Percentiles rank a stretch among this genome's conserved stretches.
Evolutionary conservation across 2,797 vertebrate genomes (phyloP).

Genomic region (Liparis tanakae): DNA sequence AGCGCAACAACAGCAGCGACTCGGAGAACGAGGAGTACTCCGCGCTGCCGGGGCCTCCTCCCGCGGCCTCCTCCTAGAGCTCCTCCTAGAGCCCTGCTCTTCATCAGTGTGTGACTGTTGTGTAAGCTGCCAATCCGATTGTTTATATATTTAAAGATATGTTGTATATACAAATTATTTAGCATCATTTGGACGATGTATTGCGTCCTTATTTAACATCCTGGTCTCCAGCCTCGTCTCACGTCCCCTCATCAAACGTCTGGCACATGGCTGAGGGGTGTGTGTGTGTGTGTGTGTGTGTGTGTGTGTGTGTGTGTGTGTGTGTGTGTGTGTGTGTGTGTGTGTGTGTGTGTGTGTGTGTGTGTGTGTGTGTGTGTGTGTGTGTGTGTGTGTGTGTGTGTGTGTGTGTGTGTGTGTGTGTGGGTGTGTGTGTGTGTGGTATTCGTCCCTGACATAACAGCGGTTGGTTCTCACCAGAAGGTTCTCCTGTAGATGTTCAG

Average conservation of each 20-base stretch:
- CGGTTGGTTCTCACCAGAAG: too few relatives aligned
- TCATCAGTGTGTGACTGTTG: constrained; percentile 87
- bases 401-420: too few relatives aligned
- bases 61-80: constrained; percentile 59
- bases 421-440: too few relatives aligned
- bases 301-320: too few relatives aligned
- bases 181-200: constrained; percentile 22
- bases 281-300: too few relatives aligned
- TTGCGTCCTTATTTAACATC: constrained; percentile 50
- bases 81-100: constrained; percentile 87
- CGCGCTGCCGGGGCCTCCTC: constrained; percentile 78
- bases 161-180: constrained; percentile 54
- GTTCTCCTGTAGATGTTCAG: too few relatives aligned
- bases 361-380: too few relatives aligned
- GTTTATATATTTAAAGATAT: constrained; percentile 71
- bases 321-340: too few relatives aligned
- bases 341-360: too few relatives aligned
- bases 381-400: too few relatives aligned
- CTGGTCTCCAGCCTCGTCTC: constrained; percentile 18
- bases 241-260: constrained; percentile 19
- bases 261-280: too few relatives aligned
- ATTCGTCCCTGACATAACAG: too few relatives aligned
- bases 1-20: constrained; percentile 93
- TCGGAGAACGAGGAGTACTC: constrained; percentile 95
- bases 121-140: constrained; percentile 84